phyloP scores from a whole-genome alignment of 1,140 invertebrate species.

The Tetragnatha versicolor region DNA sequence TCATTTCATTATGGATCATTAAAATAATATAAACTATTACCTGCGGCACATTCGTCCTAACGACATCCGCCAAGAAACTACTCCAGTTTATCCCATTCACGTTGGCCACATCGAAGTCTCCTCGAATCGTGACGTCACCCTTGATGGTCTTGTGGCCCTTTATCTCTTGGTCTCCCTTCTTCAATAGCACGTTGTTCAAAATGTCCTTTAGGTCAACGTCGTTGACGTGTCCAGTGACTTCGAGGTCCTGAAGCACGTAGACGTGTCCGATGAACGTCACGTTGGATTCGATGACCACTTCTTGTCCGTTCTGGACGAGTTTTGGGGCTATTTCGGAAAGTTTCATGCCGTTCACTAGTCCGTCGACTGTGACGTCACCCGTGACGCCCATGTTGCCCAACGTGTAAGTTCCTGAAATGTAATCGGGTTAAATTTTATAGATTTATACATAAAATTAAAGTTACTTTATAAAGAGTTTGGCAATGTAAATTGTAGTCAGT shows the following conservation, averaged over 20 bases:
- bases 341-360: conserved; percentile 33
- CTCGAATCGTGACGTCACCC: conserved; percentile 22
- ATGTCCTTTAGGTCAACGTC: conserved; percentile 27
- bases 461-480: too few species aligned
- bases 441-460: too few species aligned
- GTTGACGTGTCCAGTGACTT: conserved; percentile 37
- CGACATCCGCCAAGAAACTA: conserved; percentile 28
- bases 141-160: conserved; percentile 5
- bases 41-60: conserved; percentile 20
- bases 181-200: conserved; percentile 2
- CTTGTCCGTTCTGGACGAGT: background rate
- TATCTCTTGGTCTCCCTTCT: conserved; percentile 8
- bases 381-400: background rate
- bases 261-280: conserved; percentile 7
- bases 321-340: conserved; percentile 12
- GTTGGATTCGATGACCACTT: conserved; percentile 17
- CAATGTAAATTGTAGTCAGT: too few species aligned
- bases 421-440: background rate
- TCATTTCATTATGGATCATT: too few species aligned
- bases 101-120: conserved; percentile 12
- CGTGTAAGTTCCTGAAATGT: conserved; percentile 8
- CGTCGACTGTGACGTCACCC: background rate
- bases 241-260: conserved; percentile 3
- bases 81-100: conserved; percentile 33
- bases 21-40: too few species aligned